phyloP scores from a whole-genome alignment of 2,797 vertebrate genomes.

The Phrynocephalus vlangalii region DNA sequence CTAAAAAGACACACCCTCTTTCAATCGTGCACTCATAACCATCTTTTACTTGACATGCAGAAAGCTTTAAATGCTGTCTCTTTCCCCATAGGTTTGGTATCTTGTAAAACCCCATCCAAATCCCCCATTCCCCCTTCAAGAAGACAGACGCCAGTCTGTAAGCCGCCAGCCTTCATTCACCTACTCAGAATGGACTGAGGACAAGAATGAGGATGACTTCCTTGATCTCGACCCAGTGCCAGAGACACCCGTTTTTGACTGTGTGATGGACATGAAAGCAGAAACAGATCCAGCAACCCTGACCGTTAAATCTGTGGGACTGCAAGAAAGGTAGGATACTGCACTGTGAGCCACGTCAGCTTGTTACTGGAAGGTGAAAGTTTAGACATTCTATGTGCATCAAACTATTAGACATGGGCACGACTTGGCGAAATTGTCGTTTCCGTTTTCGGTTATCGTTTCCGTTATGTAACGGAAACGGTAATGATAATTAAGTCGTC shows the following conservation, averaged over 20 bases:
- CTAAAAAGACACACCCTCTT: neutral
- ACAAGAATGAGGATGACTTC: slow-evolving; percentile 91
- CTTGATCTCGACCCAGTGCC: slow-evolving; percentile 90
- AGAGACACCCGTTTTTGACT: slow-evolving; percentile 93
- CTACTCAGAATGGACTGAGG: slow-evolving; percentile 96
- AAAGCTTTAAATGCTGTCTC: slow-evolving; percentile 54
- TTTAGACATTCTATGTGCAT: slow-evolving; percentile 19
- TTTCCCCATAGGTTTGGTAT: slow-evolving; percentile 83
- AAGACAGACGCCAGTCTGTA: slow-evolving; percentile 93
- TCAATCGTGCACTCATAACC: neutral
- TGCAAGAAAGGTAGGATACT: slow-evolving; percentile 92
- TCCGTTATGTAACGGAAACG: too few relatives aligned
- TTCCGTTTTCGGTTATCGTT: too few relatives aligned
- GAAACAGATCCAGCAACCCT: slow-evolving; percentile 90
- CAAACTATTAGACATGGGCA: neutral
- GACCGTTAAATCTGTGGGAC: slow-evolving; percentile 92
- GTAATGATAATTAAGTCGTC: too few relatives aligned
- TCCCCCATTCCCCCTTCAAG: slow-evolving; percentile 72
- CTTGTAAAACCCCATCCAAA: slow-evolving; percentile 78
- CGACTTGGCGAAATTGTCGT: too few relatives aligned
- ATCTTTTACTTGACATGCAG: slow-evolving; percentile 26
- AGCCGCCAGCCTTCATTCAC: slow-evolving; percentile 98
- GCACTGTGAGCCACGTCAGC: neutral
- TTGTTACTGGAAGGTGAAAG: neutral
- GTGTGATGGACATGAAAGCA: slow-evolving; percentile 85